Evolutionary conservation across 2,888 invertebrate genomes (phyloP), one percentile per base, ranked within the genome.

Genomic region (Spisula solida): DNA sequence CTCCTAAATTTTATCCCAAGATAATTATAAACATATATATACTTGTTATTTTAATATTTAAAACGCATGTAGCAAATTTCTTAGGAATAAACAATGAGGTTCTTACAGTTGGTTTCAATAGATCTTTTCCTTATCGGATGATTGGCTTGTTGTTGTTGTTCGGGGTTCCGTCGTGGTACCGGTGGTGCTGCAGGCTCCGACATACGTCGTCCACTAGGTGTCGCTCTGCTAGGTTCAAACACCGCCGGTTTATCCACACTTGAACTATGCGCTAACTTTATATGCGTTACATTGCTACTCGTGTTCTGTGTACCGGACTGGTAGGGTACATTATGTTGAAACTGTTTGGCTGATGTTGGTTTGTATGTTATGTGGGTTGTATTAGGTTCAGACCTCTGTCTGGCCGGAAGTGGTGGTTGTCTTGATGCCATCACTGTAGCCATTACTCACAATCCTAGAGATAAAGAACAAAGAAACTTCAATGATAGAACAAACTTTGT

Each of bases 21-120:
- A 41, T 41, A 41, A 41, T n/a, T n/a, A n/a, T n/a, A n/a, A n/a
- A n/a, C n/a, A n/a, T n/a, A n/a, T n/a, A n/a, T n/a, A n/a, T n/a
- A n/a, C n/a, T n/a, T n/a, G n/a, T n/a, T n/a, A n/a, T n/a, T n/a
- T n/a, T n/a, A n/a, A n/a, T n/a, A n/a, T n/a, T n/a, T n/a, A n/a
- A n/a, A n/a, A n/a, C n/a, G n/a, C 41, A 41, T 41, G 8, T 8
- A 8, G 8, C 41, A 5, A 5, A 41, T 41, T 41, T 41, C 41
- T 41, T 51, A 16, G 4, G 51, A 51, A 8, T 16, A 51, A 51
- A 16, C 51, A 51, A 51, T 8, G 6, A 51, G 6, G 12, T 14
- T 14, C 88, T 81, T 81, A 88, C 88, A 88, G 4, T 81, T 81
- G 34, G 88, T 88, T 85, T 88, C 88, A 81, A 81, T 41, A 1